These are phyloP conservation scores for Limnephilus lunatus DNA, from an alignment of 2,888 invertebrate genomes.

Conservation along the genomic window DNA sequence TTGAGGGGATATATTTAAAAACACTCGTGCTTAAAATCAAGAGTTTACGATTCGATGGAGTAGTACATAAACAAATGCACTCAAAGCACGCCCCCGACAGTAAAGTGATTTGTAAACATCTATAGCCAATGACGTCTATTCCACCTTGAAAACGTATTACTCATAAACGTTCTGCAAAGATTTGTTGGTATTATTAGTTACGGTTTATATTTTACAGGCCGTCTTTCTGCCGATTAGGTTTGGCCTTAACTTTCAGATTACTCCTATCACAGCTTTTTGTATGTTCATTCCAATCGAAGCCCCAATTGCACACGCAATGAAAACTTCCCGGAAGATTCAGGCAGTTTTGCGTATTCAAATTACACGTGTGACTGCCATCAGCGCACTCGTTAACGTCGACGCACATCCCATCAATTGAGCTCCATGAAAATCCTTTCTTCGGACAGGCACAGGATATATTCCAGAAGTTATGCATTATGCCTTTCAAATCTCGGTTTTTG, in stretches of 20 bases:
- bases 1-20: neutral
- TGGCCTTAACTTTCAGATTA: neutral
- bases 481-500: neutral
- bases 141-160: neutral
- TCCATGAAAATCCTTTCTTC: slow-evolving; percentile 77
- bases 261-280: slow-evolving; percentile 7
- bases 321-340: slow-evolving; percentile 77
- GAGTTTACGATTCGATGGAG: neutral
- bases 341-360: slow-evolving; percentile 74
- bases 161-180: neutral
- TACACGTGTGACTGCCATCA: slow-evolving; percentile 71
- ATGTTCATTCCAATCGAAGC: slow-evolving; percentile 68
- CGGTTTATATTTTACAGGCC: neutral
- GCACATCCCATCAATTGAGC: slow-evolving; percentile 79
- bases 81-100: neutral
- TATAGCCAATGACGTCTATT: too few relatives aligned
- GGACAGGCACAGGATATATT: slow-evolving; percentile 79
- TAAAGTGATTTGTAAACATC: too few relatives aligned
- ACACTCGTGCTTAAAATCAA: neutral
- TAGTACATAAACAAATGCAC: neutral
- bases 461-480: slow-evolving; percentile 77
- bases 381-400: slow-evolving; percentile 81
- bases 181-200: neutral
- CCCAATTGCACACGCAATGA: slow-evolving; percentile 76
- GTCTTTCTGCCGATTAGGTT: neutral